Evolutionary conservation across 2,113 vertebrate genomes (phyloP), one percentile per base, ranked within the genome.

Genomic region (Hyperopisus bebe): DNA sequence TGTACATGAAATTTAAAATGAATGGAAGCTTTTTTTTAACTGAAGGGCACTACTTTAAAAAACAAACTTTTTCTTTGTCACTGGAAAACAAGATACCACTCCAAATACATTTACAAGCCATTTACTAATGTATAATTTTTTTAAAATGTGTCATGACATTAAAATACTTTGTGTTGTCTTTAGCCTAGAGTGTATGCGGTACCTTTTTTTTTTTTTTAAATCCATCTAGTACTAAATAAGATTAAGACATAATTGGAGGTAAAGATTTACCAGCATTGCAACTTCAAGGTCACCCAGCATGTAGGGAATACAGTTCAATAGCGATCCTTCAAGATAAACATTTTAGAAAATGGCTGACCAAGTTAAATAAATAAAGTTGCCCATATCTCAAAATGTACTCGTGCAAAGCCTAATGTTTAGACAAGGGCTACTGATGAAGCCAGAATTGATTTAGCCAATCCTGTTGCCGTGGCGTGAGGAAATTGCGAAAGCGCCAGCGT

Each of bases 41-140:
- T 77, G 88, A 88, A 77, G 88, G 88, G 15, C 88, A 48, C 70
- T 15, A 80, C 47, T 89, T 89, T 82, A 80, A 80, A 89, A 47
- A 88, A 88, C 55, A 77, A 51, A 8, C 13, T 77, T 27, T 48
- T 48, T 88, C 44, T 74, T 17, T 77, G 15, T 77, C 35, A 77
- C 35, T 42, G 6, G 35, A 35, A 42, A 80, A 80, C 35, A 42
- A 80, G 74, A 80, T 42, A 8, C 31, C 31, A 42, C 74, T 80
- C 17, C 31, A 80, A 39, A 80, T 80, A 80, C 74, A 42, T 80
- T 80, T 80, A 31, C n/a, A 70, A 70, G 35, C 74, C 17, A 17
- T 35, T 27, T 50, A 44, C 27, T 42, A 51, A 89, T 89, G 27
- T 86, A 2, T 11, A 48, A 83, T 55, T 82, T 89, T 74, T 80